phyloP scores from a whole-genome alignment of 2,888 invertebrate species.

The Euzophera pinguis region DNA sequence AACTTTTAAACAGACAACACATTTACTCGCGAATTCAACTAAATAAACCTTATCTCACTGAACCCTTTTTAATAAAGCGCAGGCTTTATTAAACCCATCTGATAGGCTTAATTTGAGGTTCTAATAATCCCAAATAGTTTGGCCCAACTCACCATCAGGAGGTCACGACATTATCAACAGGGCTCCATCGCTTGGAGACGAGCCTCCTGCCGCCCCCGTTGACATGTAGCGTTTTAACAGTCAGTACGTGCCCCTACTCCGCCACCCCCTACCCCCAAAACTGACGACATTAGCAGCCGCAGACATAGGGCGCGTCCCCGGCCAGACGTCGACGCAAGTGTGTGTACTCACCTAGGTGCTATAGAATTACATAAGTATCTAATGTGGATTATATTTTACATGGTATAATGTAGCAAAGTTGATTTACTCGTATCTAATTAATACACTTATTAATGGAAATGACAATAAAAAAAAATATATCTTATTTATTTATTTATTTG shows the following conservation, averaged over 20 bases:
- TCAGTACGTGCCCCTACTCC: conserved; percentile 60
- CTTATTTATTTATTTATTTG: too few relatives aligned
- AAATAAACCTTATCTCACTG: background rate
- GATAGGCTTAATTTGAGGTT: conserved; percentile 19
- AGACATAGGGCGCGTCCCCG: conserved; percentile 72
- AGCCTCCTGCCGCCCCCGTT: conserved; percentile 57
- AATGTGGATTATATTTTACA: too few relatives aligned
- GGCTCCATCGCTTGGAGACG: conserved; percentile 59
- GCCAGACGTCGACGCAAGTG: conserved; percentile 62
- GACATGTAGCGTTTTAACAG: conserved; percentile 79
- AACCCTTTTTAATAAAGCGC: conserved; percentile 6
- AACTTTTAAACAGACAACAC: background rate
- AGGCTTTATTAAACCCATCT: conserved; percentile 12
- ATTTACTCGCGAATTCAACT: background rate
- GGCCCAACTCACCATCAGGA: conserved; percentile 36
- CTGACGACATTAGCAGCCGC: conserved; percentile 78
- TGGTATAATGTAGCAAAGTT: too few relatives aligned
- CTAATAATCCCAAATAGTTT: conserved; percentile 34
- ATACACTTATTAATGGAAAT: too few relatives aligned
- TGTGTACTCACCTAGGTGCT: conserved; percentile 30
- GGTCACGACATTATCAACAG: conserved; percentile 70
- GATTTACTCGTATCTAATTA: too few relatives aligned
- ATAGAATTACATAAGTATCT: conserved; percentile 1
- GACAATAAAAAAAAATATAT: too few relatives aligned
- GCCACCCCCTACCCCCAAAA: conserved; percentile 39